Evolutionary conservation across 2,888 invertebrate species (phyloP), one percentile per base, ranked within the genome.

Genomic region (Linnaemya tessellans): DNA sequence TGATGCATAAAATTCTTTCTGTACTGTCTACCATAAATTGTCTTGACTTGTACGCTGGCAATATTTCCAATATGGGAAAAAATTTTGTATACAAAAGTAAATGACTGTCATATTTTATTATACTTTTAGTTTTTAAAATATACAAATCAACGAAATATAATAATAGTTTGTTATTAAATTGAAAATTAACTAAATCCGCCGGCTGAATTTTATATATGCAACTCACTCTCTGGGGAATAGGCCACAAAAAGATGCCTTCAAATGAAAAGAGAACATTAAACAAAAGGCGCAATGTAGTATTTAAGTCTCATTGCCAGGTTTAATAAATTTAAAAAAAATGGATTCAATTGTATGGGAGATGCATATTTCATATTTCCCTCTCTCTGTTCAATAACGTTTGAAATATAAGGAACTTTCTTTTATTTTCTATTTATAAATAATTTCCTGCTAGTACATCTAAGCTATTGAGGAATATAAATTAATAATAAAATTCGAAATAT

Each of bases 201-300:
- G 79, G 70, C 68, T 84, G 35, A 20, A 30, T 62, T 70, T 51
- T 18, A 15, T 64, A 71, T 38, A 22, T 41, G 65, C 71, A 62
- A 67, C 60, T 71, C 65, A 70, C 64, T 82, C 85, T 75, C 70
- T 82, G 65, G 85, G 85, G 85, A 85, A 82, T 85, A 70, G 81
- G 49, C 22, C 7, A 41, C 41, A 60, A 67, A 43, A 15, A 30
- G 18, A 13, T 20, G 49, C 71, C 68, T 73, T 68, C 56, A 46
- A 73, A 56, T 35, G 46, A 25, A 18, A 54, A n/a, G 43, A 25
- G 20, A 38, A 58, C 11, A 22, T 62, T 67, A 11, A 73, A 77
- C 51, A 77, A 80, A 84, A 73, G 67, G 62, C 54, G 65, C 22
- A 25, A 80, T 30, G 30, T n/a, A 54, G 67, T 78, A 58, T 67